phyloP scores from a whole-genome alignment of 2,888 invertebrate genomes.

The Unio pictorum region DNA sequence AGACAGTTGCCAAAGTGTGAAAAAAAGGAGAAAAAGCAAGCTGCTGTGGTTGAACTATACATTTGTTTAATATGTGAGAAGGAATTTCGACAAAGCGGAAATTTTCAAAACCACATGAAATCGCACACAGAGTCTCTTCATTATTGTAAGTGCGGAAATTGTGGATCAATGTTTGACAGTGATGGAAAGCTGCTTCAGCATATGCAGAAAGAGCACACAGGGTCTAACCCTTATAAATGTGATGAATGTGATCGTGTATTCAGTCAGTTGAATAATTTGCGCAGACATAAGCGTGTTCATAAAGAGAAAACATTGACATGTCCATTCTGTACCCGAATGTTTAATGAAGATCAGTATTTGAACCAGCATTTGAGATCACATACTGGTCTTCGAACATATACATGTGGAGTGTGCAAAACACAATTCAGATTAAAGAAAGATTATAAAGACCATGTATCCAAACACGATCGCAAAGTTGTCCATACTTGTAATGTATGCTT shows the following conservation, averaged over 20 bases:
- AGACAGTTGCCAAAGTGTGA: too few relatives aligned
- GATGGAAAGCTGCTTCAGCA: slow-evolving; percentile 34
- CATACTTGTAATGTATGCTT: slow-evolving; percentile 43
- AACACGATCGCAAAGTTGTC: background rate
- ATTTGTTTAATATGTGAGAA: slow-evolving; percentile 25
- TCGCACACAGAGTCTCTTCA: slow-evolving; percentile 15
- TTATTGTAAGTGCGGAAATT: slow-evolving; percentile 31
- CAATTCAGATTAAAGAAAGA: slow-evolving; percentile 36
- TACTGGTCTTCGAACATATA: slow-evolving; percentile 46
- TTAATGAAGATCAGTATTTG: slow-evolving; percentile 44
- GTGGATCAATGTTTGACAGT: slow-evolving; percentile 23
- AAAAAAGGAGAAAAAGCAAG: too few relatives aligned
- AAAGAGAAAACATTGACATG: slow-evolving; percentile 38
- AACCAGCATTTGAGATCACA: slow-evolving; percentile 47
- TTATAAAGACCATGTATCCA: slow-evolving; percentile 33
- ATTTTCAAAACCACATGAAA: slow-evolving; percentile 33
- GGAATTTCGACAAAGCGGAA: slow-evolving; percentile 29
- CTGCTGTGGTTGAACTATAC: slow-evolving; percentile 16
- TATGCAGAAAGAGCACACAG: slow-evolving; percentile 37
- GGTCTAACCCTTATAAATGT: slow-evolving; percentile 44
- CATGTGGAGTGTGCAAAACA: slow-evolving; percentile 41
- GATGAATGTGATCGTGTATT: slow-evolving; percentile 42
- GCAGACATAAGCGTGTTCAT: slow-evolving; percentile 41
- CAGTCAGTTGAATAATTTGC: slow-evolving; percentile 38
- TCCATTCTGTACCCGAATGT: slow-evolving; percentile 40